Evolutionary conservation across 2,797 vertebrate genomes (phyloP).

Genomic region (Intellagama lesueurii): DNA sequence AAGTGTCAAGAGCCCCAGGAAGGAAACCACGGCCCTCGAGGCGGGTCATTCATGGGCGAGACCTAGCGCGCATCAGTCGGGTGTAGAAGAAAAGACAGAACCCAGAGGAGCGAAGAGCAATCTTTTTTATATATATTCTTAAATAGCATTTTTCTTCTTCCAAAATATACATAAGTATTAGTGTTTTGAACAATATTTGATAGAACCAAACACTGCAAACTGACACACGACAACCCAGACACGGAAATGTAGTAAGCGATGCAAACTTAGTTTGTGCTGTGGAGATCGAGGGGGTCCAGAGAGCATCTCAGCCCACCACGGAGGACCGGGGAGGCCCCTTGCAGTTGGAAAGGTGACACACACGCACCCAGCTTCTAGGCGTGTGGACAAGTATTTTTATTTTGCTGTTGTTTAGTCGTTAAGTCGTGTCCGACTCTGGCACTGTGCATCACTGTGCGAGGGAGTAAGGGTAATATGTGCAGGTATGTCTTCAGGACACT

Average conservation of each 20-base stretch:
- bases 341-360: background rate
- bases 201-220: constrained; percentile 14
- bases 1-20: no score
- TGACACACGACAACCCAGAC: background rate
- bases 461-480: no score
- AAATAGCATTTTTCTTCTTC: constrained; percentile 34
- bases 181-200: constrained; percentile 2
- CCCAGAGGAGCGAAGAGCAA: background rate
- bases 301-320: background rate
- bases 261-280: background rate
- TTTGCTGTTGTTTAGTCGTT: no score
- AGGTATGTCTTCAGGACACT: background rate
- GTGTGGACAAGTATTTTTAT: background rate
- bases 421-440: background rate
- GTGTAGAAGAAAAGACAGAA: background rate
- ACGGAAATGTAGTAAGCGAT: background rate
- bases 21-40: no score
- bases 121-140: constrained; percentile 27
- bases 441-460: background rate
- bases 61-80: no score
- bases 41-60: no score
- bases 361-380: no score
- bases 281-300: background rate
- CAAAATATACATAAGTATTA: constrained; percentile 42
- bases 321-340: background rate